Evolutionary conservation across 2,797 vertebrate species (phyloP).

Genomic region (Hypotaenidia philippensis): DNA sequence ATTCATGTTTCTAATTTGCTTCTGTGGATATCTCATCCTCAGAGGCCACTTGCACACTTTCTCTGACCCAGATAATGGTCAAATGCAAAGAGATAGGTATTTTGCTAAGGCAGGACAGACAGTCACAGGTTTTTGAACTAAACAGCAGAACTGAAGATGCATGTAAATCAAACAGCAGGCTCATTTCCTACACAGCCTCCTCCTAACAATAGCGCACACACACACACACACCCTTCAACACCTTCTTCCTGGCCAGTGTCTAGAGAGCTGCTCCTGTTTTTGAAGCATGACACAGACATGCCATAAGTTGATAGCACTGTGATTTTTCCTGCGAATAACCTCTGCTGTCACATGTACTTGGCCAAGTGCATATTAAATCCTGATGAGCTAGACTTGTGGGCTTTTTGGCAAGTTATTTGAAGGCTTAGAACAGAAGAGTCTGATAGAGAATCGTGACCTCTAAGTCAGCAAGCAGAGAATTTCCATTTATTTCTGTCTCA

Average conservation of each 20-base stretch:
- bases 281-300: background rate
- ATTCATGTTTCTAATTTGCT: background rate
- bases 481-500: background rate
- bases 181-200: background rate
- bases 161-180: background rate
- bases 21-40: background rate
- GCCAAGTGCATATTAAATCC: background rate
- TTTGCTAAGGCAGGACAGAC: background rate
- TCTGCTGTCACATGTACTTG: fast-evolving
- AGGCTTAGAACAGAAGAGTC: background rate
- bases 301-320: background rate
- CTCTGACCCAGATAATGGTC: background rate
- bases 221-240: no score
- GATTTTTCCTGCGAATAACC: background rate
- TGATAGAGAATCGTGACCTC: background rate
- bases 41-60: background rate
- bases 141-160: background rate
- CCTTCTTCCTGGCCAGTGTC: fast-evolving
- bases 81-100: background rate
- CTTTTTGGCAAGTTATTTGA: background rate
- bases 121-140: background rate
- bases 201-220: background rate
- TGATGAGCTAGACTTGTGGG: background rate
- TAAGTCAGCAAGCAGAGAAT: background rate
- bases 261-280: background rate